Percentiles rank a stretch among this genome's conserved stretches.
These are phyloP conservation scores for Maccullochella peelii DNA, from an alignment of 2,113 vertebrate species.

Conservation along the genomic window DNA sequence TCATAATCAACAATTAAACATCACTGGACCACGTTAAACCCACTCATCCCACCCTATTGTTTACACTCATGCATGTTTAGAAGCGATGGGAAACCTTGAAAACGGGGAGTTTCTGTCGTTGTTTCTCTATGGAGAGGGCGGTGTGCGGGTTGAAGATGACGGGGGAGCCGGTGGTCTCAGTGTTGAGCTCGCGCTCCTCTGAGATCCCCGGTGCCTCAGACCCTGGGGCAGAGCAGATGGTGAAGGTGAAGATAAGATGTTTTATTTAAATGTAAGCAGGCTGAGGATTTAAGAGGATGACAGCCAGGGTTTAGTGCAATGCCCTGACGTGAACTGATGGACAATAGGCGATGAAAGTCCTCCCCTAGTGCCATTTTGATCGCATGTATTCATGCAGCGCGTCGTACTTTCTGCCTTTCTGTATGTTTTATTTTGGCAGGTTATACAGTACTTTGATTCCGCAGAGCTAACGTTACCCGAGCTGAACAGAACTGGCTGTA, in stretches of 20 bases:
- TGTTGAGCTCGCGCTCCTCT: conserved; percentile 92
- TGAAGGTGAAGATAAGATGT: conserved; percentile 30
- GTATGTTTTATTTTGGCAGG: conserved; percentile 19
- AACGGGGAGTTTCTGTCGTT: conserved; percentile 96
- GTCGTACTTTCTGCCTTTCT: neutral
- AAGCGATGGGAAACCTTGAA: conserved; percentile 89
- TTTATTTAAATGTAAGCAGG: conserved; percentile 38
- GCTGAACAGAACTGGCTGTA: conserved; percentile 34
- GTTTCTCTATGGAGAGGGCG: conserved; percentile 95
- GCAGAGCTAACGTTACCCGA: conserved; percentile 38
- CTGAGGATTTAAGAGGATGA: neutral
- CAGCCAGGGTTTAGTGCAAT: conserved; percentile 9
- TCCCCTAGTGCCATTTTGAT: neutral
- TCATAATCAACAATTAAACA: neutral
- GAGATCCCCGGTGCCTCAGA: conserved; percentile 92
- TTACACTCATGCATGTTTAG: neutral
- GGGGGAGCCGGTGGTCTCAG: conserved; percentile 88
- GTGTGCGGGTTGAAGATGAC: conserved; percentile 94
- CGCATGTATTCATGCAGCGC: neutral
- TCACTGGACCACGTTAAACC: no score
- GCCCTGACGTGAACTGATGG: neutral
- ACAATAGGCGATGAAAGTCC: neutral
- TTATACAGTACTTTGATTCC: conserved; percentile 17
- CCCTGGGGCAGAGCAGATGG: conserved; percentile 81
- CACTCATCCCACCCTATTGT: neutral